Evolutionary conservation across 1,140 invertebrate genomes (phyloP), one percentile per base, ranked within the genome.

Genomic region (Caenorhabditis brenneri): DNA sequence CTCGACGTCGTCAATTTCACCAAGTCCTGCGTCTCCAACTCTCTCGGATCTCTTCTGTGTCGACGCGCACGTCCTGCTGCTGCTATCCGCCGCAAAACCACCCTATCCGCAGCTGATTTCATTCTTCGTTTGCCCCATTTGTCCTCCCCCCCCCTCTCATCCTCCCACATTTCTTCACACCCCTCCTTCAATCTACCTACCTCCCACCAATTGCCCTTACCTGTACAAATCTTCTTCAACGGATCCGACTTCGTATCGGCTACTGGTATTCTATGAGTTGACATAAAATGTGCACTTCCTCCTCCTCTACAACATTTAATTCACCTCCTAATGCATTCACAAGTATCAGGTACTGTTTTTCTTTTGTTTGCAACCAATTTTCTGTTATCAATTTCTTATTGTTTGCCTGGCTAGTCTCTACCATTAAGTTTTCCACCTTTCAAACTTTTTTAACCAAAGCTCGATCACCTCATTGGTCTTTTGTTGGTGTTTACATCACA

Each of bases 61-160:
- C 36, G 65, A 74, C 65, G 65, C 65, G 65, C 65, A 74, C 33
- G 36, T 74, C 65, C 65, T 74, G 65, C 65, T 74, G 65, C 65
- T 42, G 65, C 65, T 74, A 74, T 74, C 65, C 65, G 33, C 65
- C 65, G 33, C 65, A 24, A 74, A 74, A 74, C 65, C 65, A 9
- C 36, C 36, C 65, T 74, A 74, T 74, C 65, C 65, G 65, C 65
- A 74, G 65, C 65, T 74, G 65, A 74, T 74, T 74, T 74, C 65
- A 27, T 74, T 74, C 65, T n/a, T 39, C 36, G 65, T 74, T 39
- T 42, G 36, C 65, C 65, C 36, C 65, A 74, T 74, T 74, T 74
- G 65, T 27, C 65, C 65, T 42, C 33, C 10, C 60, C 60, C 31
- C n/a, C 33, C 29, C n/a, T 65, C 65, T 24, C 36, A n/a, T 24